Percentiles rank a stretch among this genome's conserved stretches.
Evolutionary conservation across 2,888 invertebrate species (phyloP).

Genomic region (Hyppa rectilinea): DNA sequence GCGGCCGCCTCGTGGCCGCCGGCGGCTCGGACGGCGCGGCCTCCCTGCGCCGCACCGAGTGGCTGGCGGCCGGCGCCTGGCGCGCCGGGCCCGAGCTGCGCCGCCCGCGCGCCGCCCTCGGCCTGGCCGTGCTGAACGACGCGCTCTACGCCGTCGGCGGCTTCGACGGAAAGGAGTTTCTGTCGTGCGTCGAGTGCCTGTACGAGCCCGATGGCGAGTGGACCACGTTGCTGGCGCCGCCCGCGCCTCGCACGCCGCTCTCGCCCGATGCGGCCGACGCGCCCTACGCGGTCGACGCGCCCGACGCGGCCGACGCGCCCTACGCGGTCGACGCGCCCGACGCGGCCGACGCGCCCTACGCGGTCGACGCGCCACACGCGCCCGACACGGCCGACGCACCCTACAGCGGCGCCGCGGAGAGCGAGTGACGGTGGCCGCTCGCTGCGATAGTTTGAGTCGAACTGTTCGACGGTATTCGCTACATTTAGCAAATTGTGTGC

Average conservation of each 20-base stretch:
- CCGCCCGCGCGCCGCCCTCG: slow-evolving; percentile 92
- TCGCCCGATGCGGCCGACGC: slow-evolving; percentile 32
- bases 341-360: slow-evolving; percentile 42
- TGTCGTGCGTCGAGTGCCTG: slow-evolving; percentile 95
- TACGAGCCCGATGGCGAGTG: slow-evolving; percentile 94
- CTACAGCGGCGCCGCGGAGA: slow-evolving; percentile 5
- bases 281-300: slow-evolving; percentile 33
- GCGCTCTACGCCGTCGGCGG: slow-evolving; percentile 96
- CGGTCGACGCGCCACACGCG: background rate
- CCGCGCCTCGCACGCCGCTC: slow-evolving; percentile 60
- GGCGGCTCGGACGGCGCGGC: slow-evolving; percentile 95
- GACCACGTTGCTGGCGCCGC: slow-evolving; percentile 92
- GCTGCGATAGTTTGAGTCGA: background rate
- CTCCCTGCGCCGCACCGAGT: slow-evolving; percentile 92
- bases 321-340: background rate
- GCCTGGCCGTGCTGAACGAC: slow-evolving; percentile 93
- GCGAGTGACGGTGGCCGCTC: slow-evolving; percentile 38
- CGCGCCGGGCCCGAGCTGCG: slow-evolving; percentile 92
- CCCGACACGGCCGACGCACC: too few relatives aligned
- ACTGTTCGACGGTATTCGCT: slow-evolving; percentile 34
- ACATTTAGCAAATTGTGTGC: slow-evolving; percentile 23
- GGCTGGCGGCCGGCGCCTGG: slow-evolving; percentile 82
- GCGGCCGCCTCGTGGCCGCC: slow-evolving; percentile 91
- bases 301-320: background rate
- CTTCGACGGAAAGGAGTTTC: slow-evolving; percentile 94